Evolutionary conservation across 2,113 vertebrate species (phyloP).

Genomic region (Eubucco bourcierii): DNA sequence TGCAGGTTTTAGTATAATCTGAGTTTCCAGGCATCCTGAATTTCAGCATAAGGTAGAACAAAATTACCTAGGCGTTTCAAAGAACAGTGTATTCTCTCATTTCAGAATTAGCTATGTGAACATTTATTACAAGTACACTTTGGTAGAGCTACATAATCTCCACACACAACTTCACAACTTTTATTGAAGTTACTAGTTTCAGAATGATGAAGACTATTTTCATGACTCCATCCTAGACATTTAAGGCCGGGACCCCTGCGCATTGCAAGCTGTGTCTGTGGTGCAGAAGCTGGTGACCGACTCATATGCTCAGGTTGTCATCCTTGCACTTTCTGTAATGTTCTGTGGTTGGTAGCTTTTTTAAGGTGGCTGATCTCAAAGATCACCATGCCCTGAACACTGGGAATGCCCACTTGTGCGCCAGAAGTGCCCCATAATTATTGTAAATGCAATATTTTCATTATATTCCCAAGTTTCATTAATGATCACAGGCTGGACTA

Average conservation of each 20-base stretch:
- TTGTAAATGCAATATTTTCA: not conserved
- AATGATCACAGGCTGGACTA: not conserved
- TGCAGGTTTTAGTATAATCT: not conserved
- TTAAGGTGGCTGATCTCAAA: not conserved
- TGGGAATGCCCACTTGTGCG: not conserved
- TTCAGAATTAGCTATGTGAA: not conserved
- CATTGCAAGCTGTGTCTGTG: not conserved
- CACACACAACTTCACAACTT: not conserved
- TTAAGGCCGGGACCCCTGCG: not conserved
- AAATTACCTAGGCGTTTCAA: not conserved
- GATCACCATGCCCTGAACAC: not conserved
- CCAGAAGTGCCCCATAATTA: not conserved
- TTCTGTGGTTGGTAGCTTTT: not conserved
- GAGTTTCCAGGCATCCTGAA: not conserved
- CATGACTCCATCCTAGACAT: not conserved
- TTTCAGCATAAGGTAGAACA: not conserved
- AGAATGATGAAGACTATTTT: not conserved
- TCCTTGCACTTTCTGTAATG: not conserved
- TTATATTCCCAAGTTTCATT: not conserved
- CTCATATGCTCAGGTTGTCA: fast-evolving
- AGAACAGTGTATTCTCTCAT: not conserved
- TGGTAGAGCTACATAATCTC: not conserved
- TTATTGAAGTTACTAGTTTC: not conserved
- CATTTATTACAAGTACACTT: fast-evolving
- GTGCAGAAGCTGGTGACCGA: not conserved